A percentile compares a stretch with the other conserved stretches of the same genome.
These are phyloP conservation scores for Thunnus albacares DNA, from an alignment of 2,797 vertebrate genomes.

Conservation along the genomic window DNA sequence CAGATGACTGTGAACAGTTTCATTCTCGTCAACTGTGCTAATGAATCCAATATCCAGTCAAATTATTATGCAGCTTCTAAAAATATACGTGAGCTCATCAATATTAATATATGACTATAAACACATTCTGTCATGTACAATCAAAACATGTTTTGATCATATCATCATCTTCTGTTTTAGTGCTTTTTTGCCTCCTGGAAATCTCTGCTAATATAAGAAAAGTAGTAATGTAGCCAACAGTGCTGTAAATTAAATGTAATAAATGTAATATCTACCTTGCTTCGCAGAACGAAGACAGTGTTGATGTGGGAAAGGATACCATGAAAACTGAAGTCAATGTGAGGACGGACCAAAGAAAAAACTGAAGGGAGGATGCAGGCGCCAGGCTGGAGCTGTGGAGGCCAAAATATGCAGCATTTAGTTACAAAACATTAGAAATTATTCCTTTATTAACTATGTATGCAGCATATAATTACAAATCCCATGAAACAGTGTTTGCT, in stretches of 20 bases:
- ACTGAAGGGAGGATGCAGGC: slow-evolving; percentile 95
- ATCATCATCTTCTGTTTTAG: slow-evolving; percentile 1
- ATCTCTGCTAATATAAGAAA: background rate
- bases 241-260: background rate
- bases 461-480: background rate
- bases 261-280: slow-evolving; percentile 89
- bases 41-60: slow-evolving; percentile 19
- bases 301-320: slow-evolving; percentile 99
- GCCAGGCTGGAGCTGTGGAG: slow-evolving; percentile 93
- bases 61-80: slow-evolving; percentile 40
- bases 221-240: background rate
- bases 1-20: slow-evolving; percentile 13
- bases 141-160: slow-evolving; percentile 24
- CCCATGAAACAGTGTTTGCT: background rate
- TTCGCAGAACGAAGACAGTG: slow-evolving; percentile 97
- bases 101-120: slow-evolving; percentile 38
- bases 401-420: slow-evolving; percentile 20
- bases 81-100: slow-evolving; percentile 50
- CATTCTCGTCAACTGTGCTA: slow-evolving; percentile 14
- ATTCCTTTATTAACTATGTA: background rate
- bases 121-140: slow-evolving; percentile 14
- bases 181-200: slow-evolving; percentile 8
- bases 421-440: slow-evolving; percentile 3
- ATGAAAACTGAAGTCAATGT: slow-evolving; percentile 98
- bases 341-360: slow-evolving; percentile 97